Base-by-base conservation (phyloP, 1,140 invertebrate species). In the Ctenoplectra terminalis region DNA sequence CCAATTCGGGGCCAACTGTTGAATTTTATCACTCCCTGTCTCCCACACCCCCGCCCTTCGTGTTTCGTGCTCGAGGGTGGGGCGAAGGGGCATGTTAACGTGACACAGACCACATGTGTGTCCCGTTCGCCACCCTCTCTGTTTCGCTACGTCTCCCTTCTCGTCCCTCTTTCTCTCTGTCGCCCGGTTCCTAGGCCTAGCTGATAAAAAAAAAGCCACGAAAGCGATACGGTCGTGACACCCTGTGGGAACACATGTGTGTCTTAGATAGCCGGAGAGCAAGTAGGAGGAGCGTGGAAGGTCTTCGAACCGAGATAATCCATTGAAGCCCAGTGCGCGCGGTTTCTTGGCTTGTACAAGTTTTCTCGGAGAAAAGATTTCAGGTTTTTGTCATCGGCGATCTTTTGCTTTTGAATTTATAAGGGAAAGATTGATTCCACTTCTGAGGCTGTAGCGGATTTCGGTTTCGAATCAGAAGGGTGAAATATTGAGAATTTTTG, bases 1-100 rank as follows among this genome's bases (percentile, higher is more conserved):
- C 84, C 87, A 87, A 88, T 91, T 87, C 86, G 81, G 81, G 85
- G 85, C 90, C 90, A 92, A 92, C 90, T 92, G 91, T 91, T 92
- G 90, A 91, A 88, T 91, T 92, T 92, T 91, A 91, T 92, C 90
- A 88, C 85, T 89, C 87, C 54, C 71, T 67, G 70, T 81, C 73
- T 64, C 54, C 77, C 81, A 40, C 63, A 23, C 20, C 61, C n/a
- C 43, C 23, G 26, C 48, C 58, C 80, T 56, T 70, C 34, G 37
- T 82, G 46, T 75, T 61, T 67, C 66, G 80, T 50, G 40, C 75
- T 78, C 82, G 61, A 75, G 84, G 66, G 77, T 43, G 81, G 74
- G 82, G 81, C 23, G 23, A 31, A 81, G 85, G 71, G 64, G 40
- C 58, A 40, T 31, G 56, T 64, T 77, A 87, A 79, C 82, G 73